Conservation (phyloP, 2,888 invertebrate genomes). For the Ectemnius cavifrons region DNA sequence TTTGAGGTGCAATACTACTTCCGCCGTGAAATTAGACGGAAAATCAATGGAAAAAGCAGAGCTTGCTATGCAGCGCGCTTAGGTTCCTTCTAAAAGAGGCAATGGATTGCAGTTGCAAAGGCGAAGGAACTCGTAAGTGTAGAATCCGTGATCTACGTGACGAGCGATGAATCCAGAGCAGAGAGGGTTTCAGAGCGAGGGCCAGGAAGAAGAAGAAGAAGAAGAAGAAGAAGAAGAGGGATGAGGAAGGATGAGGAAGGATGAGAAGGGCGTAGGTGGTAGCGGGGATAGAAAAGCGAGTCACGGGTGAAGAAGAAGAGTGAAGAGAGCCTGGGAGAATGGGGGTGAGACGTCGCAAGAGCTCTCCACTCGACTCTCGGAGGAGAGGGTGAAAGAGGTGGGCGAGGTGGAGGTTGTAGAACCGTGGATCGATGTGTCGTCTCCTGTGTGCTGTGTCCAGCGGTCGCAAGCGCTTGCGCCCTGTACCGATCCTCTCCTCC, state of each 20-base stretch:
- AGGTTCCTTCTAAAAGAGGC: too few species aligned
- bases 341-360: slow-evolving; percentile 47
- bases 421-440: slow-evolving; percentile 76
- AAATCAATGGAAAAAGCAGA: too few species aligned
- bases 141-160: too few species aligned
- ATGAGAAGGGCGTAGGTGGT: background rate
- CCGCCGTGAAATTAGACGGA: background rate
- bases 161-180: too few species aligned
- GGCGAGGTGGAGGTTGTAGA: slow-evolving; percentile 67
- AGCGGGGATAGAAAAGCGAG: background rate
- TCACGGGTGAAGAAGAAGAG: slow-evolving; percentile 8
- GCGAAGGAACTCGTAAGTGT: too few species aligned
- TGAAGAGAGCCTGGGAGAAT: slow-evolving; percentile 7
- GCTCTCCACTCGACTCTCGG: slow-evolving; percentile 21
- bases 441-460: slow-evolving; percentile 69
- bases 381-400: slow-evolving; percentile 40
- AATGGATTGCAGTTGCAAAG: too few species aligned
- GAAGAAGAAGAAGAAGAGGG: too few species aligned
- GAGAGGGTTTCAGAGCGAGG: too few species aligned
- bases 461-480: slow-evolving; percentile 74
- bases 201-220: too few species aligned
- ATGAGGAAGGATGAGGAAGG: background rate
- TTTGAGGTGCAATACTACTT: background rate
- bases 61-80: too few species aligned
- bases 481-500: slow-evolving; percentile 46